Conservation (phyloP, 2,888 invertebrate species). For the Tuta absoluta region DNA sequence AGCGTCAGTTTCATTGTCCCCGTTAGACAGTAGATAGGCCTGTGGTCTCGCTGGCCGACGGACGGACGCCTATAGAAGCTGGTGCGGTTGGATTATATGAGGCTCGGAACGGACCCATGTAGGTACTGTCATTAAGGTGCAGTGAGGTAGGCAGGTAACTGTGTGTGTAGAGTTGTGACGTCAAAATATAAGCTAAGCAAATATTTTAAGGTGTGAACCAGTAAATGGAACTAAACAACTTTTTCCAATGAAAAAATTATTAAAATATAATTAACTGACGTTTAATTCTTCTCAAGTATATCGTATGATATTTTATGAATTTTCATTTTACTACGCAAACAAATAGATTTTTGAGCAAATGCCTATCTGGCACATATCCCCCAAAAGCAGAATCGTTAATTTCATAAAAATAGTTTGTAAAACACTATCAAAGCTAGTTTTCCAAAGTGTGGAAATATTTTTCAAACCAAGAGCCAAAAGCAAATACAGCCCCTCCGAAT, state of each 20-base stretch:
- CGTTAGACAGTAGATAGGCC: constrained; percentile 8
- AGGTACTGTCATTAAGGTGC: not conserved
- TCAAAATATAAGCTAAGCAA: too few species aligned
- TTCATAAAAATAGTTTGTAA: not conserved
- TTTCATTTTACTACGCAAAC: too few species aligned
- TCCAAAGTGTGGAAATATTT: not conserved
- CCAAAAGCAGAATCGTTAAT: too few species aligned
- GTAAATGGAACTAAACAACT: too few species aligned
- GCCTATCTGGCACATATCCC: too few species aligned
- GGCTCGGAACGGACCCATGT: not conserved
- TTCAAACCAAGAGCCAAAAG: not conserved
- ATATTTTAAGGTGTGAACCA: too few species aligned
- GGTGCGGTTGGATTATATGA: constrained; percentile 7
- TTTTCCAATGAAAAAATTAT: too few species aligned
- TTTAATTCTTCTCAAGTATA: too few species aligned
- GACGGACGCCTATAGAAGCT: constrained; percentile 3
- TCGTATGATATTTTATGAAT: too few species aligned
- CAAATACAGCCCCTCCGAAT: not conserved
- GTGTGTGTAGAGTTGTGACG: not conserved
- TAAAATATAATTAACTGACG: too few species aligned
- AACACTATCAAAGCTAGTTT: not conserved
- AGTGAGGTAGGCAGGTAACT: not conserved
- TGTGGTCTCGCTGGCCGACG: not conserved
- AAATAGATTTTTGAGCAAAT: too few species aligned
- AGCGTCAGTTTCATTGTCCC: constrained; percentile 13